Evolutionary conservation across 2,797 vertebrate genomes (phyloP), one percentile per base, ranked within the genome.

Genomic region (Danionella dracula): DNA sequence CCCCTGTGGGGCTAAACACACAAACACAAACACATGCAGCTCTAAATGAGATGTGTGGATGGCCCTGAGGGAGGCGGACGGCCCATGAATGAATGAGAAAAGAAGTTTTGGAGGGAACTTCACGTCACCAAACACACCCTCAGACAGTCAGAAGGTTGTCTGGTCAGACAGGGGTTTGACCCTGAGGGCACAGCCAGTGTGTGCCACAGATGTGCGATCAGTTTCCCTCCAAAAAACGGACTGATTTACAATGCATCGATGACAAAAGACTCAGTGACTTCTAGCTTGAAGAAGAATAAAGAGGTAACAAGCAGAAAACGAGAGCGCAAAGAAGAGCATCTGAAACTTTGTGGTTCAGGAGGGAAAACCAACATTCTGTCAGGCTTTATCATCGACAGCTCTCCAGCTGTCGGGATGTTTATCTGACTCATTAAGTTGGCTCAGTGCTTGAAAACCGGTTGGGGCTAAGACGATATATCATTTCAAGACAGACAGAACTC

Each of bases 21-120:
- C 57, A 66, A 15, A 68, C 27, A 64, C 44, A 68, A 45, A 57
- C 53, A 49, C 41, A 49, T 34, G 20, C 34, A 21, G 21, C 11
- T 66, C 40, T 45, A 27, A 21, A 29, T 15, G 37, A 32, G 59
- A 55, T 64, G 69, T 71, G 42, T 61, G 41, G 42, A 34, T 44
- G 31, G 4, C 45, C 17, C 31, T 5, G 38, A 37, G 49, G 57
- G 42, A 42, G 27, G 19, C 9, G 27, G 51, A 19, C 8, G 27
- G 17, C n/a, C 42, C 54, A 72, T 69, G 57, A 57, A 72, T 69
- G 57, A 57, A 74, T 72, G 45, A 77, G 55, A 77, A 74, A 27
- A 77, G 61, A 74, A 31, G 57, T 74, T 75, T 77, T 77, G 75
- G 75, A 77, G 75, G 75, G 75, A 77, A 77, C 41, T 54, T 66